phyloP scores from a whole-genome alignment of 2,113 vertebrate genomes.

The Semnopithecus entellus region DNA sequence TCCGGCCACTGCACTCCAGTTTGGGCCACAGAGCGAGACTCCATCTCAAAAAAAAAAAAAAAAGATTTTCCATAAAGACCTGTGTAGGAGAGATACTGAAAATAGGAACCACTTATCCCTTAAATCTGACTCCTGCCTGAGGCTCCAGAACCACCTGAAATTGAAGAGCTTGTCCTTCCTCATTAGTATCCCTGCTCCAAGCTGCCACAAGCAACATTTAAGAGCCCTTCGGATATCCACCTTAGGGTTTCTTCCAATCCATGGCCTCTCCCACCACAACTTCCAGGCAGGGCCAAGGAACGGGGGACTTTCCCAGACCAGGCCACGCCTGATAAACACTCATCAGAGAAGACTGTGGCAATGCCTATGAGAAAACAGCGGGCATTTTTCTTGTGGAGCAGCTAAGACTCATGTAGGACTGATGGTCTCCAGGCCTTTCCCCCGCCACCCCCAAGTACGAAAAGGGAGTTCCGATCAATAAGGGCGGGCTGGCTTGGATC shows the following conservation, averaged over 20 bases:
- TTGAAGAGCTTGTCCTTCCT: not conserved
- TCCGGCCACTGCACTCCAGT: too few relatives aligned
- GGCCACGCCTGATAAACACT: not conserved
- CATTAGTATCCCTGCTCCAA: not conserved
- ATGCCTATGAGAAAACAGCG: rapidly evolving
- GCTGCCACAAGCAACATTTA: not conserved
- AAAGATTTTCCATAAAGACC: not conserved
- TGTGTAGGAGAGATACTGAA: not conserved
- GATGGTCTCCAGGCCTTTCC: not conserved
- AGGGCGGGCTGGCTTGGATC: not conserved
- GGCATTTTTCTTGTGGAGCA: not conserved
- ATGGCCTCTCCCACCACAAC: not conserved
- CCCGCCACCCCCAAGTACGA: too few relatives aligned
- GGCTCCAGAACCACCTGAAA: not conserved
- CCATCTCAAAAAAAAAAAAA: too few relatives aligned
- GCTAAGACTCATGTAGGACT: rapidly evolving
- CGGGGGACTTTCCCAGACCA: too few relatives aligned
- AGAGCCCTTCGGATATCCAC: not conserved
- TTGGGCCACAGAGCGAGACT: too few relatives aligned
- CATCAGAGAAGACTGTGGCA: not conserved
- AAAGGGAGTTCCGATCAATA: not conserved
- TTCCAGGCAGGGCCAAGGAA: not conserved
- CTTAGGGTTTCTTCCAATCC: not conserved
- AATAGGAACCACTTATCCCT: rapidly evolving
- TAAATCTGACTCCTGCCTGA: rapidly evolving